Evolutionary conservation across 2,888 invertebrate genomes (phyloP).

Genomic region (Noctua pronuba): DNA sequence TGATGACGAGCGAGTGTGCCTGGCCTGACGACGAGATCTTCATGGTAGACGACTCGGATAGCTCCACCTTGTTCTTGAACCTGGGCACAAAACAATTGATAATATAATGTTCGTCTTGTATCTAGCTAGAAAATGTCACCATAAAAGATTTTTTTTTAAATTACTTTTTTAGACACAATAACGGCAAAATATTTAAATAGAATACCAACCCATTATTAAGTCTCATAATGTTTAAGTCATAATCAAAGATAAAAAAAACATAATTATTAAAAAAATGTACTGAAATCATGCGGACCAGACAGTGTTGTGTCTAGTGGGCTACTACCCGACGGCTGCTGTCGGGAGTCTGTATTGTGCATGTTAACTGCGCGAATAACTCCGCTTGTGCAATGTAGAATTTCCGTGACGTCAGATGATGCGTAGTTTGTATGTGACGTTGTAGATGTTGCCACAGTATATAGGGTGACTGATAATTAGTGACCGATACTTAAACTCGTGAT

Average conservation of each 20-base stretch:
- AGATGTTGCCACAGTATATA: no score
- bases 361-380: not conserved
- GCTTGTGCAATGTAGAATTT: not conserved
- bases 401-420: no score
- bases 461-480: no score
- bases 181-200: not conserved
- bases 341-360: not conserved
- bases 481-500: no score
- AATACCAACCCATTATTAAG: not conserved
- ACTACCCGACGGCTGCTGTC: not conserved
- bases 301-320: no score
- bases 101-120: not conserved
- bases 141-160: not conserved
- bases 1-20: constrained; percentile 93
- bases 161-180: not conserved
- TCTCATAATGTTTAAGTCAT: not conserved
- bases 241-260: no score
- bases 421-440: no score
- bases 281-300: not conserved
- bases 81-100: constrained; percentile 70
- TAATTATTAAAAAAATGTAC: not conserved
- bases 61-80: constrained; percentile 94
- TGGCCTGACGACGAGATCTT: constrained; percentile 94
- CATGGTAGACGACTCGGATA: constrained; percentile 91
- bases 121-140: not conserved